Base-by-base conservation (phyloP, 2,888 invertebrate genomes). In the Drosophila birchii region DNA sequence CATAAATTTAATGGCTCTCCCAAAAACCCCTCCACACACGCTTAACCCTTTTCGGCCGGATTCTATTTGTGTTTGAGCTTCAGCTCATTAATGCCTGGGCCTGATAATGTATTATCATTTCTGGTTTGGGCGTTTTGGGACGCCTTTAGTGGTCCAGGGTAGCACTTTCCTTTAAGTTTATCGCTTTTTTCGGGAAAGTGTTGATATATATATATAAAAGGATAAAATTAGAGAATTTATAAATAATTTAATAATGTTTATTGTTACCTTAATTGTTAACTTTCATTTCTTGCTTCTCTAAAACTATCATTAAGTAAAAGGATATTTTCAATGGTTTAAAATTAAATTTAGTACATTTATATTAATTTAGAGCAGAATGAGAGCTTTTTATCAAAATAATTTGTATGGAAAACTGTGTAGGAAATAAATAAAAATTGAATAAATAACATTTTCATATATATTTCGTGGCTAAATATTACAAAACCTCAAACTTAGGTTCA, bases 1-100 rank as follows among this genome's bases (percentile, higher is more conserved):
- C 83, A 88, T 88, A 83, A 83, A 88, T 82, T 88, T 88, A 69
- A 78, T 76, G 83, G 70, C 70, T 45, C 64, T 57, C 38, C 61
- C 60, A 9, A 53, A 53, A 39, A 55, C 59, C 14, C 12, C 12
- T 6, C 39, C 56, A 60, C 53, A 72, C 41, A 45, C 67, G 26
- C 43, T 38, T 71, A 80, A 79, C 81, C 84, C 79, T 83, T 85
- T 78, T 66, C 20, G 68, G 47, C 64, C 55, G 20, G 55, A 71
- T 78, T 45, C 47, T 58, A 68, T 68, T 68, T 55, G 69, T 41
- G 67, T 56, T 69, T 49, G 56, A 60, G 55, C 64, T 55, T 41
- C 72, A 74, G 66, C 84, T 76, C 75, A 78, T 79, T 77, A 81
- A 76, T 80, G 81, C 76, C 47, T 61, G 49, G 63, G 44, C 60